Evolutionary conservation across 92 coral and sea anemone species (phyloP).

Genomic region (Actinostola sp.): DNA sequence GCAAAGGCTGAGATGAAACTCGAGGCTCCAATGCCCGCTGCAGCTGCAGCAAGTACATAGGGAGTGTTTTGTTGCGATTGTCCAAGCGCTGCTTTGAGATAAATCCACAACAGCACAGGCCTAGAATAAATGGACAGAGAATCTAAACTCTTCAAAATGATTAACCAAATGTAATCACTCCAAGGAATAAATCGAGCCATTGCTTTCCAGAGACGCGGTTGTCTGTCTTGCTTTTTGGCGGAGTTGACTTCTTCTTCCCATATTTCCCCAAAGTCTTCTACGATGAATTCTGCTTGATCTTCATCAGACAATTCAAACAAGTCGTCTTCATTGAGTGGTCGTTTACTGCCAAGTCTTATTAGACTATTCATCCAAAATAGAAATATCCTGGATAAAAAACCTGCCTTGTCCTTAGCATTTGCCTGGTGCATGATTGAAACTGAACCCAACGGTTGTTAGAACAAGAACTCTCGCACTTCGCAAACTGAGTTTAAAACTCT

Average conservation of each 20-base stretch:
- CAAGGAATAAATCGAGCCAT: slow-evolving; percentile 9
- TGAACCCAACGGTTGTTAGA: too few relatives aligned
- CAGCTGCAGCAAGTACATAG: background rate
- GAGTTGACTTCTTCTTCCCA: slow-evolving; percentile 21
- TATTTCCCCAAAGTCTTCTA: slow-evolving; percentile 7
- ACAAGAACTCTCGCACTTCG: too few relatives aligned
- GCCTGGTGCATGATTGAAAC: slow-evolving; percentile 1
- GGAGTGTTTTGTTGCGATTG: background rate
- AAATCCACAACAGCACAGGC: slow-evolving; percentile 17
- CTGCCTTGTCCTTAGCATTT: slow-evolving; percentile 31
- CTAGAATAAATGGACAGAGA: background rate
- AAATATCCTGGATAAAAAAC: slow-evolving; percentile 18
- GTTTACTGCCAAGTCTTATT: slow-evolving; percentile 32
- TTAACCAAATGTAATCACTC: background rate
- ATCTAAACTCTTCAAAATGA: background rate
- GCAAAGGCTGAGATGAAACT: background rate
- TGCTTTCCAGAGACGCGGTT: slow-evolving; percentile 39
- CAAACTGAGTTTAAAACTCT: too few relatives aligned
- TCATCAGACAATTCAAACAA: slow-evolving; percentile 32
- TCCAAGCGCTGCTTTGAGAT: background rate
- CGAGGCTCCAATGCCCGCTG: background rate
- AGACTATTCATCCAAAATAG: slow-evolving; percentile 35
- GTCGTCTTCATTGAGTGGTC: slow-evolving; percentile 30
- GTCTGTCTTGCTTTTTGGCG: background rate
- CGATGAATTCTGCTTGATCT: slow-evolving; percentile 27